Conservation (phyloP, 2,113 vertebrate genomes). For the Talpa occidentalis region DNA sequence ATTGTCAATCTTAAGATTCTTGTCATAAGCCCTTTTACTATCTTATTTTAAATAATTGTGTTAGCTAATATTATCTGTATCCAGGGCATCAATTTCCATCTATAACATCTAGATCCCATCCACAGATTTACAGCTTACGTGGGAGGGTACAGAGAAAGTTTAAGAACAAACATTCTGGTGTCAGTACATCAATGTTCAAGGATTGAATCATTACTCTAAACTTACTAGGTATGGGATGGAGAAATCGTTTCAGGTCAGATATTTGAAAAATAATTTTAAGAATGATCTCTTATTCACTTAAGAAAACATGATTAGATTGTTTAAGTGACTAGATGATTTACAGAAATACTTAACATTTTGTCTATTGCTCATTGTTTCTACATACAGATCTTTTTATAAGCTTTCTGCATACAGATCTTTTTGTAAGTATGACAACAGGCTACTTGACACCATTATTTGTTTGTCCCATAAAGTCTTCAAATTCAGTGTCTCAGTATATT, state of each 20-base stretch:
- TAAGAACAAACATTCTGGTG: constrained; percentile 18
- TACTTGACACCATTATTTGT: background rate
- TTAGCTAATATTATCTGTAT: constrained; percentile 49
- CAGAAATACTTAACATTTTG: background rate
- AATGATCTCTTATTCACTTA: background rate
- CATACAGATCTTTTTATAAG: background rate
- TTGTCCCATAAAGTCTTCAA: background rate
- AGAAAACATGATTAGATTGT: background rate
- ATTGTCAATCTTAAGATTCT: constrained; percentile 50
- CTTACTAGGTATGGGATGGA: background rate
- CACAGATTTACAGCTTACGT: background rate
- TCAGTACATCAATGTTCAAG: background rate
- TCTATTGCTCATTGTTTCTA: background rate
- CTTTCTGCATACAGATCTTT: too few relatives aligned
- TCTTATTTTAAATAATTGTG: constrained; percentile 42
- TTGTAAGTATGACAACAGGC: background rate
- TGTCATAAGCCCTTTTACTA: background rate
- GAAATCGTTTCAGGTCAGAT: background rate
- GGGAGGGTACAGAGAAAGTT: background rate
- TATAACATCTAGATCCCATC: background rate
- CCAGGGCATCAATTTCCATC: background rate
- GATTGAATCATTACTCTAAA: background rate
- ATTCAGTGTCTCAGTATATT: background rate
- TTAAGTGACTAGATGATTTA: background rate
- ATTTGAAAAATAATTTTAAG: background rate